phyloP scores from a whole-genome alignment of 1,140 invertebrate genomes.

The Fopius arisanus region DNA sequence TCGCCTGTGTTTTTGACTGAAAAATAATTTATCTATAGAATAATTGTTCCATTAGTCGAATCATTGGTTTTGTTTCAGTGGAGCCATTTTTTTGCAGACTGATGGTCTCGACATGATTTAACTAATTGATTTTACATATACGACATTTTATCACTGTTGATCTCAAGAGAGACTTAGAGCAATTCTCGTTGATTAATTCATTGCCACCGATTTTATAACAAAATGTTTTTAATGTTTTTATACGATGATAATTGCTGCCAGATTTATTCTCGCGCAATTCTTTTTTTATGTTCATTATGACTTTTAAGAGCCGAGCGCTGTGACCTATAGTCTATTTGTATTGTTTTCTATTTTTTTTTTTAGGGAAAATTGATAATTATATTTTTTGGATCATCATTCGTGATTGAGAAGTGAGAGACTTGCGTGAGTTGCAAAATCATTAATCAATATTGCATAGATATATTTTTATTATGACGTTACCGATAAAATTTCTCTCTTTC shows the following conservation, averaged over 20 bases:
- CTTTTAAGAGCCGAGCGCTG: slow-evolving; percentile 1
- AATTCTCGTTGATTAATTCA: background rate
- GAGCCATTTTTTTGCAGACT: background rate
- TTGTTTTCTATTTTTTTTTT: background rate
- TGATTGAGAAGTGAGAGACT: no score
- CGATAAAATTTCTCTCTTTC: no score
- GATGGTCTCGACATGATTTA: slow-evolving; percentile 6
- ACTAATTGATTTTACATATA: background rate
- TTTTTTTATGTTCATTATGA: background rate
- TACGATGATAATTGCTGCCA: background rate
- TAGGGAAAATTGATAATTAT: background rate
- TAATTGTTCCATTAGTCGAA: background rate
- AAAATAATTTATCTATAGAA: background rate
- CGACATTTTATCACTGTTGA: slow-evolving; percentile 4
- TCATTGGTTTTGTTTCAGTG: background rate
- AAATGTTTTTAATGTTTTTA: slow-evolving; percentile 5
- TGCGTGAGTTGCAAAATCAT: no score
- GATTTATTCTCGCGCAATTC: background rate
- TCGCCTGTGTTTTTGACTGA: slow-evolving; percentile 63
- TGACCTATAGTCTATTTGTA: background rate
- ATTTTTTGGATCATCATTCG: background rate
- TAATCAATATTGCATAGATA: no score
- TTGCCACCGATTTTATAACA: background rate
- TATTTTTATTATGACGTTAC: no score
- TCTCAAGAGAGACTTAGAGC: slow-evolving; percentile 2